phyloP scores from a whole-genome alignment of 2,888 invertebrate species.

The Latrodectus hesperus region DNA sequence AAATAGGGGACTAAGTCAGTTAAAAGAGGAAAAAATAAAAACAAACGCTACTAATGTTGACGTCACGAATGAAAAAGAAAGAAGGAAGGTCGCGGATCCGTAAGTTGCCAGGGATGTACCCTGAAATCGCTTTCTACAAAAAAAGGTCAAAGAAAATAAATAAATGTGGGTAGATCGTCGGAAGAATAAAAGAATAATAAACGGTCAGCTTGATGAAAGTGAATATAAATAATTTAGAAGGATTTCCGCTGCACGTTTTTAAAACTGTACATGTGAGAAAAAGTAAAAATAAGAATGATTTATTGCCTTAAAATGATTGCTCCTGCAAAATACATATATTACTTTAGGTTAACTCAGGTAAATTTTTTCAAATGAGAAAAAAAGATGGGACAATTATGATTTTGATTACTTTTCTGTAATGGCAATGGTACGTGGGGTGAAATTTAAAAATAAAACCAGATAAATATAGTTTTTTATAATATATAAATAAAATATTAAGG shows the following conservation, averaged over 20 bases:
- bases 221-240: constrained; percentile 24
- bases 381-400: too few species aligned
- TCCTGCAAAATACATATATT: too few species aligned
- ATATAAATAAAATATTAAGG: too few species aligned
- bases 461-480: too few species aligned
- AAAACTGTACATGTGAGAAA: not conserved
- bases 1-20: not conserved
- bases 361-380: too few species aligned
- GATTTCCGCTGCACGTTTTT: constrained; percentile 62
- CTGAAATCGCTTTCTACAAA: not conserved
- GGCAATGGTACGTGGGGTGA: too few species aligned
- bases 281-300: too few species aligned
- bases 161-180: not conserved
- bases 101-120: constrained; percentile 51
- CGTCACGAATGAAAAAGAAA: constrained; percentile 31
- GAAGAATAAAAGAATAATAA: not conserved
- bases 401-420: too few species aligned
- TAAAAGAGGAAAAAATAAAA: not conserved
- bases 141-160: not conserved
- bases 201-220: constrained; percentile 10
- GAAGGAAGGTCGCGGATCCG: constrained; percentile 16
- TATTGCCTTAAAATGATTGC: too few species aligned
- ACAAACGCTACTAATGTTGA: constrained; percentile 8
- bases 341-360: too few species aligned
- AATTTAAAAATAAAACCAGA: too few species aligned